Evolutionary conservation across 2,888 invertebrate species (phyloP).

Genomic region (Julus scanicus): DNA sequence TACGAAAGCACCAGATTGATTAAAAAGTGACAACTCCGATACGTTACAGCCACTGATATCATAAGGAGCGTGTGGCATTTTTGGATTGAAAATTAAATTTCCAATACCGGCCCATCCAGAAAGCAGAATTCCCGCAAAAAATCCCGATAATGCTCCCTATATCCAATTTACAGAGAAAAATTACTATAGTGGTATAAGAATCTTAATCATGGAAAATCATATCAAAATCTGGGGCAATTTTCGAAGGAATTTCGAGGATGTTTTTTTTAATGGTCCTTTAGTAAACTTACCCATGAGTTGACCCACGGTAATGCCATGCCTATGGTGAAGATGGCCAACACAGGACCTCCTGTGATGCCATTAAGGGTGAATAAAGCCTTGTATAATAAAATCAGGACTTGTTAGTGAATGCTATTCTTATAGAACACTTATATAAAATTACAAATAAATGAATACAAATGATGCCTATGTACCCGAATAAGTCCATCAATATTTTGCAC

Average conservation of each 20-base stretch:
- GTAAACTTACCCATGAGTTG: constrained; percentile 46
- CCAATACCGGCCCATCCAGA: constrained; percentile 54
- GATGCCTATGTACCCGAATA: constrained; percentile 31
- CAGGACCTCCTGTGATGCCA: constrained; percentile 48
- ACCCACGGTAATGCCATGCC: constrained; percentile 55
- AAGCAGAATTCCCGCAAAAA: constrained; percentile 22
- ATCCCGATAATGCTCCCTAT: constrained; percentile 37
- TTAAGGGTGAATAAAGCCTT: constrained; percentile 44
- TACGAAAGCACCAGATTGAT: neutral
- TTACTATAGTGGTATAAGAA: neutral
- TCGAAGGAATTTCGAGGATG: no score
- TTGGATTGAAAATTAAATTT: neutral
- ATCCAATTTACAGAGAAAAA: neutral
- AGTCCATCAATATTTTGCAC: constrained; percentile 46
- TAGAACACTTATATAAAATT: neutral
- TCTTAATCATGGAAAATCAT: neutral
- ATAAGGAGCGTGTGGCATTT: neutral
- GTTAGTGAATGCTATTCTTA: neutral
- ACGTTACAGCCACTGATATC: constrained; percentile 44
- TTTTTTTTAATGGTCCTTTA: no score
- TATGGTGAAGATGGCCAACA: constrained; percentile 42
- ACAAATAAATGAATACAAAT: no score
- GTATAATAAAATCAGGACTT: neutral
- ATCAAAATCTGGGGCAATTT: neutral
- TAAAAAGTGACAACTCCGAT: neutral